phyloP scores from a whole-genome alignment of 2,888 invertebrate species.

The Aporophyla lueneburgensis region DNA sequence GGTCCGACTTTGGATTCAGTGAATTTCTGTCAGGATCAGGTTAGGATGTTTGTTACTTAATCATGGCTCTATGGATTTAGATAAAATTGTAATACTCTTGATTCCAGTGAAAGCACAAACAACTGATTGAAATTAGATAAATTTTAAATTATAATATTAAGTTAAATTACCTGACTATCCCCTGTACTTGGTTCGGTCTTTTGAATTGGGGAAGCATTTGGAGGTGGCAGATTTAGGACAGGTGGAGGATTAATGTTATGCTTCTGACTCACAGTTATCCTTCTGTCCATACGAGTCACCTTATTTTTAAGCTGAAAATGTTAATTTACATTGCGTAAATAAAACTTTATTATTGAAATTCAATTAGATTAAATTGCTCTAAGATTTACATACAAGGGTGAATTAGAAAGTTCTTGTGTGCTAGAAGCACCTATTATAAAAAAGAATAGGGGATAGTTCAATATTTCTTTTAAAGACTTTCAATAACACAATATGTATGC shows the following conservation, averaged over 20 bases:
- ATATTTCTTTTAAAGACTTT: no score
- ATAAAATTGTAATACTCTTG: background rate
- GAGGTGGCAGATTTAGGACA: conserved; percentile 72
- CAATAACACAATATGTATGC: no score
- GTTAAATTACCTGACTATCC: conserved; percentile 69
- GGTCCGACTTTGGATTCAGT: background rate
- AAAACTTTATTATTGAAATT: conserved; percentile 11
- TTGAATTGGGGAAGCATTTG: conserved; percentile 67
- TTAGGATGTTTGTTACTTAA: background rate
- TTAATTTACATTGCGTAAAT: conserved; percentile 36
- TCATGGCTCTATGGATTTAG: background rate
- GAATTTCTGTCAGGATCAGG: background rate
- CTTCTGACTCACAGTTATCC: conserved; percentile 86
- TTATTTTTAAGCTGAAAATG: conserved; percentile 92
- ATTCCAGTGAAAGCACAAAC: background rate
- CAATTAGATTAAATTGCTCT: background rate
- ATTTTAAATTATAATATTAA: background rate
- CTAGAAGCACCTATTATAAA: no score
- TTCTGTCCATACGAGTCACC: conserved; percentile 93
- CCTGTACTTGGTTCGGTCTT: conserved; percentile 70
- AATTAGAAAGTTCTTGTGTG: no score
- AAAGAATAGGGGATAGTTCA: no score
- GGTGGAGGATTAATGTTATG: conserved; percentile 77
- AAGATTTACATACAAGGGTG: conserved; percentile 3
- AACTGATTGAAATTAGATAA: background rate